Conservation (phyloP, 64 coral and sea anemone genomes). For the Orbicella faveolata region DNA sequence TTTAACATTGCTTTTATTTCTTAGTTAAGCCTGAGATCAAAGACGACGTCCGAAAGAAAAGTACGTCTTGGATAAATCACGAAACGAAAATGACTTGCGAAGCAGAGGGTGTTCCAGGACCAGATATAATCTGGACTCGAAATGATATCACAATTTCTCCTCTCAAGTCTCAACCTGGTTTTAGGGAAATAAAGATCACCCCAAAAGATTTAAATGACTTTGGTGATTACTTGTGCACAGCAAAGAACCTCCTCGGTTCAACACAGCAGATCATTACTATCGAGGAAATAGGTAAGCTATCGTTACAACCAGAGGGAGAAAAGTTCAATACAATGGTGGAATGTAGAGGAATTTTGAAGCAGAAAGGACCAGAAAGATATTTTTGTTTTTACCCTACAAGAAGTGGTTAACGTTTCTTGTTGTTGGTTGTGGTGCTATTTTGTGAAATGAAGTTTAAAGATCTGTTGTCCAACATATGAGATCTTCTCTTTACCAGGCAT, state of each 20-base stretch:
- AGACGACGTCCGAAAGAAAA: background rate
- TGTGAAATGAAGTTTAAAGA: no score
- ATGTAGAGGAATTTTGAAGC: no score
- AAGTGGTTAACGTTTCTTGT: no score
- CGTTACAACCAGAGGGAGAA: no score
- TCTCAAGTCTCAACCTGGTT: background rate
- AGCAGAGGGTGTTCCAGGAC: background rate
- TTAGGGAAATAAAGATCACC: background rate
- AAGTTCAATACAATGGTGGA: no score
- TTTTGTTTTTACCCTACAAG: no score
- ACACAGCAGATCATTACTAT: background rate
- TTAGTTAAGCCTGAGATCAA: constrained; percentile 23
- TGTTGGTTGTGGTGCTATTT: no score
- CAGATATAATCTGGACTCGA: constrained; percentile 5
- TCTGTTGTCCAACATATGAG: no score
- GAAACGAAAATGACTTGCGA: background rate
- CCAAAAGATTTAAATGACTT: background rate
- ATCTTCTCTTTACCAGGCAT: no score
- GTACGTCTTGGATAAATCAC: constrained; percentile 1
- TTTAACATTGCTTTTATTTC: no score
- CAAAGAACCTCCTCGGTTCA: constrained; percentile 10
- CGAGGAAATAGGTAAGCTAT: background rate
- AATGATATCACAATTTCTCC: background rate
- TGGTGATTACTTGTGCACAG: background rate
- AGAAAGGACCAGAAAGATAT: no score